A percentile compares a stretch with the other conserved stretches of the same genome.
These are phyloP conservation scores for Drosophila lacicola DNA, from an alignment of 2,888 invertebrate species.

Conservation along the genomic window DNA sequence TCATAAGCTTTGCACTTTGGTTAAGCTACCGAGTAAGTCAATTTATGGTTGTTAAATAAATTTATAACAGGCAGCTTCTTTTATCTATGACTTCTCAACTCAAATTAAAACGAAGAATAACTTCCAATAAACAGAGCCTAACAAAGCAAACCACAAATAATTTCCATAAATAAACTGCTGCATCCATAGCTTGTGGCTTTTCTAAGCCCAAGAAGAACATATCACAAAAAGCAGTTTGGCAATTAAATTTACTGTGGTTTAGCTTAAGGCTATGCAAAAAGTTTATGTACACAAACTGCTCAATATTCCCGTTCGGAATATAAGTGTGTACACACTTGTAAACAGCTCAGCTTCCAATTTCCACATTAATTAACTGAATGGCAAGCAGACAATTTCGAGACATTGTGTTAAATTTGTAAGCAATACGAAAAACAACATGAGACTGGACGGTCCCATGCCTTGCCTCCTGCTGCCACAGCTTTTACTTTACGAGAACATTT, in stretches of 20 bases:
- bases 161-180: not conserved
- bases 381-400: conserved; percentile 17
- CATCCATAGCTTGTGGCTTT: conserved; percentile 21
- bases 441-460: not conserved
- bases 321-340: conserved; percentile 1
- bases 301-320: not conserved
- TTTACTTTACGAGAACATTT: conserved; percentile 76
- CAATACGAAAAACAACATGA: conserved; percentile 32
- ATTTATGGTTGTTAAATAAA: too few relatives aligned
- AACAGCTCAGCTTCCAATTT: conserved; percentile 27
- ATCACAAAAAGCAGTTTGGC: not conserved
- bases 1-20: too few relatives aligned
- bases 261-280: not conserved
- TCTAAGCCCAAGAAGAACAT: not conserved
- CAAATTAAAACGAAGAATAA: not conserved
- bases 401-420: conserved; percentile 41
- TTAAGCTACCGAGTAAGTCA: too few relatives aligned
- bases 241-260: conserved; percentile 21
- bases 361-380: conserved; percentile 46
- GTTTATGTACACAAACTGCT: not conserved
- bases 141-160: not conserved
- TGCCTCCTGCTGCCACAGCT: conserved; percentile 16
- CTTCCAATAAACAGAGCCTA: not conserved
- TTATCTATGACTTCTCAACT: not conserved
- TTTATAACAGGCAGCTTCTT: not conserved